These are phyloP conservation scores for Bos javanicus DNA, from an alignment of 2,113 vertebrate species.

Conservation along the genomic window DNA sequence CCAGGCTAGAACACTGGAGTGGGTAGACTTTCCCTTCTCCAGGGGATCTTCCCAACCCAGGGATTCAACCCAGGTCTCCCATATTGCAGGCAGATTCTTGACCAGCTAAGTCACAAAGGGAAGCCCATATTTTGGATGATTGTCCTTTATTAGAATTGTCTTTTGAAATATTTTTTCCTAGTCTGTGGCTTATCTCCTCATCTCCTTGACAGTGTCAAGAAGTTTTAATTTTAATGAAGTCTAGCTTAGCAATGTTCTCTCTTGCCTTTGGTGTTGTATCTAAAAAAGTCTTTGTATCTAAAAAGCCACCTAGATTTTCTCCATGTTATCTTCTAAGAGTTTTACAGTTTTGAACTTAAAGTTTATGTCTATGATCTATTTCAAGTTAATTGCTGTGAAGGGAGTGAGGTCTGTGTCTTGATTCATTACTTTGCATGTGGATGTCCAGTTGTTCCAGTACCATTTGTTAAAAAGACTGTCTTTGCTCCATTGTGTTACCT, in stretches of 20 bases:
- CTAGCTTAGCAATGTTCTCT: not conserved
- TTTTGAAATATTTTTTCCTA: not conserved
- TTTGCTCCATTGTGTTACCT: not conserved
- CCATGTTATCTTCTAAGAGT: not conserved
- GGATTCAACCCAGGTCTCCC: not conserved
- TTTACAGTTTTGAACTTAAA: not conserved
- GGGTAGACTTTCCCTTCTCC: not conserved
- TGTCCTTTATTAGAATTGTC: not conserved
- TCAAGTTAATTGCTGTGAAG: not conserved
- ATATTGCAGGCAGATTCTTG: not conserved
- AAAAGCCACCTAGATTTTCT: not conserved
- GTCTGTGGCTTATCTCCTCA: not conserved
- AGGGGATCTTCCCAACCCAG: not conserved
- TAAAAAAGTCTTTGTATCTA: not conserved
- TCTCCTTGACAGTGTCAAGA: not conserved
- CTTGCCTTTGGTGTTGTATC: not conserved
- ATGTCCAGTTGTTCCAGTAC: not conserved
- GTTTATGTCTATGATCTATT: not conserved
- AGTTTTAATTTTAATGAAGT: not conserved
- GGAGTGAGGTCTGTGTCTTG: not conserved
- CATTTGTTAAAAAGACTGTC: not conserved
- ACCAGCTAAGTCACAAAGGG: not conserved
- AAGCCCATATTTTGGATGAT: not conserved
- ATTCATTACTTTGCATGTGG: not conserved
- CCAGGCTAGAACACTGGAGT: not conserved